These are phyloP conservation scores for Eumeta japonica DNA, from an alignment of 1,140 invertebrate species.

Conservation along the genomic window DNA sequence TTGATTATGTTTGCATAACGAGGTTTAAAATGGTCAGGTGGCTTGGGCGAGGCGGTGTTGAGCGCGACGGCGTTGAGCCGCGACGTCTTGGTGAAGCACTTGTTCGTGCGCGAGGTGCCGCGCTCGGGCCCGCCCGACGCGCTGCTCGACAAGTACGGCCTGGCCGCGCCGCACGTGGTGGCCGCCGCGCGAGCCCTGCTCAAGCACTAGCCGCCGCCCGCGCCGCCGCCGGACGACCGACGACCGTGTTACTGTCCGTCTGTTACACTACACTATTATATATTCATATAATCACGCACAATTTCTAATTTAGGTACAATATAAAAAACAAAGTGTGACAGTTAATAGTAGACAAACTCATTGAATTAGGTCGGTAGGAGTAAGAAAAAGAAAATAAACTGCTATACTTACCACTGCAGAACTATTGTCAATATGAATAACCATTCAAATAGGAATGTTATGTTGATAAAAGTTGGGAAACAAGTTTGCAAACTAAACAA, in stretches of 20 bases:
- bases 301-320: background rate
- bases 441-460: too few species aligned
- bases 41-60: slow-evolving; percentile 92
- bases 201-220: slow-evolving; percentile 51
- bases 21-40: slow-evolving; percentile 62
- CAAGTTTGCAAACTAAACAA: too few species aligned
- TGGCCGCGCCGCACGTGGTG: slow-evolving; percentile 79
- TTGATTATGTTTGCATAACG: background rate
- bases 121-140: slow-evolving; percentile 85
- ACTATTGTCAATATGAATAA: too few species aligned
- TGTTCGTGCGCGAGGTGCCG: slow-evolving; percentile 85
- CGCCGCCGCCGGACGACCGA: background rate
- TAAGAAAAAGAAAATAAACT: too few species aligned
- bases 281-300: background rate
- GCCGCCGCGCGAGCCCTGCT: slow-evolving; percentile 67
- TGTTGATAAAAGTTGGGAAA: too few species aligned
- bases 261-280: background rate
- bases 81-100: slow-evolving; percentile 76
- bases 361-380: too few species aligned
- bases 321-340: too few species aligned
- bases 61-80: slow-evolving; percentile 73
- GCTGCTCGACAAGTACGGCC: slow-evolving; percentile 86
- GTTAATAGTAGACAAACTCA: too few species aligned
- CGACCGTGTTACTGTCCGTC: background rate
- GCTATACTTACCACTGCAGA: too few species aligned